Evolutionary conservation across 2,888 invertebrate genomes (phyloP).

Genomic region (Calliopum simillimum): DNA sequence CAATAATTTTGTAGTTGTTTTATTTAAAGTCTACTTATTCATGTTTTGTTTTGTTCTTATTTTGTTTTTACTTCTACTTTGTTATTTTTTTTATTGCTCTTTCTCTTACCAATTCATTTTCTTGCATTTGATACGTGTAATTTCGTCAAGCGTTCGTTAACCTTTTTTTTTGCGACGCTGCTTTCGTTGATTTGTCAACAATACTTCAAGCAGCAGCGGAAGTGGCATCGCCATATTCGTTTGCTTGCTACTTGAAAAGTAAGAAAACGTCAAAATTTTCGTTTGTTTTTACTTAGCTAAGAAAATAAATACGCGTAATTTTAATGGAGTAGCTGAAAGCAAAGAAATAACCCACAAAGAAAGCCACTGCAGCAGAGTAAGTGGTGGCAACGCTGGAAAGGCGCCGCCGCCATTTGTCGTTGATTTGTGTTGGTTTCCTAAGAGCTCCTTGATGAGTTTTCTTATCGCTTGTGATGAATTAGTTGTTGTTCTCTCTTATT

Average conservation of each 20-base stretch:
- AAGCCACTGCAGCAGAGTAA: too few relatives aligned
- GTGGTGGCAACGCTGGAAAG: too few relatives aligned
- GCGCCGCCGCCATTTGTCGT: too few relatives aligned
- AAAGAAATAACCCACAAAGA: too few relatives aligned
- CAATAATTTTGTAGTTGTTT: not conserved
- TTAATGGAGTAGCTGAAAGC: conserved; percentile 18
- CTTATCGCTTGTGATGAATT: too few relatives aligned
- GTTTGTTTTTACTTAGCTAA: conserved; percentile 36
- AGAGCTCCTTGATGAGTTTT: too few relatives aligned
- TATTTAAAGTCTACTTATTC: conserved; percentile 31
- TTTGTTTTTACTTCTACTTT: conserved; percentile 2
- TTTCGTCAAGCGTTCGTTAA: conserved; percentile 27
- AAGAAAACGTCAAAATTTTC: conserved; percentile 31
- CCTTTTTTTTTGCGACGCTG: conserved; percentile 10
- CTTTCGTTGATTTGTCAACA: conserved; percentile 34
- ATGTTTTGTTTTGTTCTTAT: conserved; percentile 16
- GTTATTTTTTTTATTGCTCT: not conserved
- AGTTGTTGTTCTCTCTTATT: too few relatives aligned
- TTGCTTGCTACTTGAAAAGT: not conserved
- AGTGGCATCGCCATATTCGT: not conserved
- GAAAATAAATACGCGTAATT: conserved; percentile 28
- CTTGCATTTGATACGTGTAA: conserved; percentile 2
- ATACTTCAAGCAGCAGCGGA: not conserved
- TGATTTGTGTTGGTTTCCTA: too few relatives aligned
- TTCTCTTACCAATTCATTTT: too few relatives aligned